Base-by-base conservation (phyloP, 2,113 vertebrate species). In the Anguilla rostrata region DNA sequence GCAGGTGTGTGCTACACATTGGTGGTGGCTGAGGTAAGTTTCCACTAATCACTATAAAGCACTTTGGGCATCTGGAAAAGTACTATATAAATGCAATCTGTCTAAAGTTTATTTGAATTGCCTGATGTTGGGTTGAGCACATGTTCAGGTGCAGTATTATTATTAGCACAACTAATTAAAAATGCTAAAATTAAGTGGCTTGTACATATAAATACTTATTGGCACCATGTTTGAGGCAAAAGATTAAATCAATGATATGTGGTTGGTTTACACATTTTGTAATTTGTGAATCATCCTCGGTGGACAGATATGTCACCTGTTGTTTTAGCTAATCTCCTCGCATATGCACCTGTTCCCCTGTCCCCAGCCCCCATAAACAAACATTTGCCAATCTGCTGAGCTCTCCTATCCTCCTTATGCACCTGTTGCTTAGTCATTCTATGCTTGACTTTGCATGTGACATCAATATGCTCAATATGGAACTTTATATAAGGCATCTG, bases 351-450 rank as follows among this genome's bases (percentile, higher is more conserved):
- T 46, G 29, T 53, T 29, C 20, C 34, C 34, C 57, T 46, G 39
- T 83, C 49, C 3, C 15, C 78, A 83, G 84, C 86, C 86, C 7
- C 56, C 80, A 75, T 82, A 43, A 86, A 86, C 90, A 83, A 93
- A 93, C 94, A 94, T 95, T 94, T 95, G 88, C 53, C 86, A 43
- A 84, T 89, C 91, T 92, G 93, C 93, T 93, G 89, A 89, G 40
- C 84, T 75, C 81, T 43, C 0, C 1, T 75, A 41, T 90, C 92
- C 91, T 89, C 90, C 90, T 82, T 90, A 26, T 83, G 86, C 75
- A 82, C 82, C 46, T 83, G 29, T 49, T 83, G 63, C 53, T 57
- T 34, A 22, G 60, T 60, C 75, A 49, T 39, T 34, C 0, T 43
- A 80, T 34, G 53, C 41, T 60, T 86, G 78, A 80, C 78, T 46